Conservation (phyloP, 64 coral and sea anemone genomes). For the Pocillopora damicornis region DNA sequence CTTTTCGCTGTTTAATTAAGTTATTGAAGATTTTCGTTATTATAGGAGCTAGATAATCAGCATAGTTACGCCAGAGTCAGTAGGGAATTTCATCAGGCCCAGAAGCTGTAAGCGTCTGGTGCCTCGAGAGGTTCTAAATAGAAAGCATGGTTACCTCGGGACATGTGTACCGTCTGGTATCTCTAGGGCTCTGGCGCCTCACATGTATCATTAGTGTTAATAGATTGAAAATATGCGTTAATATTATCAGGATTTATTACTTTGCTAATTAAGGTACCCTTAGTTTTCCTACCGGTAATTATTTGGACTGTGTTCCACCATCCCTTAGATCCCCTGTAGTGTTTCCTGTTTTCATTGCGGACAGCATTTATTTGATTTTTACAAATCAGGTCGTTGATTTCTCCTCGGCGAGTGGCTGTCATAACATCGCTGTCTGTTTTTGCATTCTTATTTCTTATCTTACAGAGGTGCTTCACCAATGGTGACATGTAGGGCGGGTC, state of each 20-base stretch:
- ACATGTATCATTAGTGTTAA: conserved; percentile 56
- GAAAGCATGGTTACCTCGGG: conserved; percentile 1
- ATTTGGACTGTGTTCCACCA: conserved; percentile 47
- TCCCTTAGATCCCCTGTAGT: conserved; percentile 10
- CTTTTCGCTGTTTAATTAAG: conserved; percentile 38
- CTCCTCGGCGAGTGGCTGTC: conserved; percentile 27
- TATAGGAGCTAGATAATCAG: conserved; percentile 10
- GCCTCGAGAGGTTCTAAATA: conserved; percentile 24
- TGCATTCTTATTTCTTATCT: conserved; percentile 37
- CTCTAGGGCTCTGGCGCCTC: conserved; percentile 20
- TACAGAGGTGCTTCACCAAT: conserved; percentile 52
- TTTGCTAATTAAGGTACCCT: conserved; percentile 19
- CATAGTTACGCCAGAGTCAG: conserved; percentile 33
- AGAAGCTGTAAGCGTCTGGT: background rate
- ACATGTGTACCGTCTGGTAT: conserved; percentile 24
- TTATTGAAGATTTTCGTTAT: conserved; percentile 46
- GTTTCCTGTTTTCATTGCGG: conserved; percentile 23
- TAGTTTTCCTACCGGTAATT: conserved; percentile 47
- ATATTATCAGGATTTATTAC: conserved; percentile 35
- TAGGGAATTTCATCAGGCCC: conserved; percentile 20
- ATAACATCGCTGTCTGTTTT: conserved; percentile 12
- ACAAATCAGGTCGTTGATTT: conserved; percentile 40
- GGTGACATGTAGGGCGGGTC: conserved; percentile 49
- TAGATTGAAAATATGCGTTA: conserved; percentile 44
- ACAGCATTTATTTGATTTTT: conserved; percentile 51